phyloP scores from a whole-genome alignment of 2,113 vertebrate species.

The Lampris megalopsis region DNA sequence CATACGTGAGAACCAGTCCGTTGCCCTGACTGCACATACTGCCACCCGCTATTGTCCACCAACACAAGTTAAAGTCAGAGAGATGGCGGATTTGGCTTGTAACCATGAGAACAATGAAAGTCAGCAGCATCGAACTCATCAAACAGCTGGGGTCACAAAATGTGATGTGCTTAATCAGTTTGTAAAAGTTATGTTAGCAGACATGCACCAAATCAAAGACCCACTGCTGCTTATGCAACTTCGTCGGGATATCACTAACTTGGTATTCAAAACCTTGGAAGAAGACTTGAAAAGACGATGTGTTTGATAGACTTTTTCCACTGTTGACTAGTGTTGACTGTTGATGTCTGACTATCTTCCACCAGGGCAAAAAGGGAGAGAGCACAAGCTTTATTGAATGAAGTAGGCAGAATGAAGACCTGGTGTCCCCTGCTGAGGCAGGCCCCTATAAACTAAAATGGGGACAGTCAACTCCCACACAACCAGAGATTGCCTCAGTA shows the following conservation, averaged over 20 bases:
- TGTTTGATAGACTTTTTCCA: no score
- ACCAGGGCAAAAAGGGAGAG: not conserved
- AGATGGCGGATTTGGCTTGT: not conserved
- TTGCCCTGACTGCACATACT: not conserved
- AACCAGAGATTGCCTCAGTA: no score
- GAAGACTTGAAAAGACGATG: not conserved
- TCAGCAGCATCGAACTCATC: not conserved
- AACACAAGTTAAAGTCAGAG: no score
- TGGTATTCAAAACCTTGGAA: slow-evolving; percentile 6
- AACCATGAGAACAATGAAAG: not conserved
- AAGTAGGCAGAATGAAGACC: not conserved
- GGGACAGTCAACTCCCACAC: no score
- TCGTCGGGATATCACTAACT: not conserved
- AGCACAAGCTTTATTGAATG: not conserved
- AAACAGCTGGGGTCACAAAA: not conserved
- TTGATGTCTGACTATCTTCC: not conserved
- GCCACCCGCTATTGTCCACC: not conserved
- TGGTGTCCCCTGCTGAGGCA: no score
- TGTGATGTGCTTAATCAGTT: slow-evolving; percentile 7
- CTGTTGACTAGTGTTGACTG: no score
- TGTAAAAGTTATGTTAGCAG: not conserved
- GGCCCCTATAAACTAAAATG: no score
- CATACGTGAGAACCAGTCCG: not conserved
- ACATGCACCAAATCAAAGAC: slow-evolving; percentile 11
- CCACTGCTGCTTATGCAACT: not conserved